phyloP scores from a whole-genome alignment of 1,140 invertebrate genomes.

The Drosophila funebris region DNA sequence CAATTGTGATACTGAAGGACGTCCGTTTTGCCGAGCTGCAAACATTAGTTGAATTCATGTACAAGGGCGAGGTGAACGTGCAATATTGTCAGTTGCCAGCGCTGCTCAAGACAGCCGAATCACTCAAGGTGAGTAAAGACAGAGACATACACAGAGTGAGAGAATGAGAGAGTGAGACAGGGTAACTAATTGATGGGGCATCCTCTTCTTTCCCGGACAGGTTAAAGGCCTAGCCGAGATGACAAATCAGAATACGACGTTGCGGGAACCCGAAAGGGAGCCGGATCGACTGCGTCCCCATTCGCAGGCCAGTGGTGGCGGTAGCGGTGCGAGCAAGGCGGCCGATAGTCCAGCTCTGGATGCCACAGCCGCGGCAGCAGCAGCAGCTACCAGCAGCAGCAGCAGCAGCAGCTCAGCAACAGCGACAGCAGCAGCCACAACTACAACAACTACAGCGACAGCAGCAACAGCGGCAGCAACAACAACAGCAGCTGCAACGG shows the following conservation, averaged over 20 bases:
- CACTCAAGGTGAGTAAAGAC: conserved; percentile 89
- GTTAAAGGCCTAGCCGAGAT: conserved; percentile 96
- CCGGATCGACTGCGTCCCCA: conserved; percentile 82
- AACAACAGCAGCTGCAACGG: conserved; percentile 25
- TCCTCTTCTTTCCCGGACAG: conserved; percentile 63
- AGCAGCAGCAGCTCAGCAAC: conserved; percentile 28
- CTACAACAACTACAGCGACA: conserved; percentile 29
- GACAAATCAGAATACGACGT: conserved; percentile 90
- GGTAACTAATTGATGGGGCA: not conserved
- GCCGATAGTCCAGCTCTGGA: conserved; percentile 59
- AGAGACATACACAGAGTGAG: not conserved
- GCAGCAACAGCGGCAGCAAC: conserved; percentile 31
- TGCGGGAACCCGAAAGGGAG: conserved; percentile 83
- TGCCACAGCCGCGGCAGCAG: conserved; percentile 41
- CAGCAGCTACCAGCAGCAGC: conserved; percentile 29
- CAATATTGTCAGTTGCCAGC: conserved; percentile 95
- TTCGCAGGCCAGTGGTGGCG: conserved; percentile 68
- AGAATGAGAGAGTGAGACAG: not conserved
- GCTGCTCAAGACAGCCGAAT: conserved; percentile 96
- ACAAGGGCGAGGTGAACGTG: conserved; percentile 97
- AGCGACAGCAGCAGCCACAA: conserved; percentile 31
- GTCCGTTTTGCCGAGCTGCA: conserved; percentile 94
- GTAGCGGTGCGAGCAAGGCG: conserved; percentile 54
- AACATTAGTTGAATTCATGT: conserved; percentile 97
- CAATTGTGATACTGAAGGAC: conserved; percentile 97